Evolutionary conservation across 1,140 invertebrate genomes (phyloP).

Genomic region (Aphis craccivora): DNA sequence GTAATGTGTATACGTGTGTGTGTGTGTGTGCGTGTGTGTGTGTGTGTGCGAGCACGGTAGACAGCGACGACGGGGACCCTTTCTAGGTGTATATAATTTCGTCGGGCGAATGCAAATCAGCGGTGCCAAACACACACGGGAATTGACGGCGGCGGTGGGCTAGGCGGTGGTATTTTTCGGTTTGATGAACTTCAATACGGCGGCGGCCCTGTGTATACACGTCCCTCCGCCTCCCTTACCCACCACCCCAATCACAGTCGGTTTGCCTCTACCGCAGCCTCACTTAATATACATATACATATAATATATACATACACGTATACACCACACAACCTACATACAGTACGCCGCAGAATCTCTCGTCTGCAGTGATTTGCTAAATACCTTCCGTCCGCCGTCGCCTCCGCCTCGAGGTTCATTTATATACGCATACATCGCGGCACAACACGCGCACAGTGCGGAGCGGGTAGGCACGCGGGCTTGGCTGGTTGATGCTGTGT

Average conservation of each 20-base stretch:
- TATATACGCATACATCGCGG: not conserved
- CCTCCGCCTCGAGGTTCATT: not conserved
- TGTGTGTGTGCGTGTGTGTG: too few relatives aligned
- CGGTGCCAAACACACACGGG: constrained; percentile 55
- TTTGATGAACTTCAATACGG: constrained; percentile 56
- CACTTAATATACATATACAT: not conserved
- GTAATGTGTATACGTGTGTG: not conserved
- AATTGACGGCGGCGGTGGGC: not conserved
- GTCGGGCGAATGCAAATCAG: constrained; percentile 55
- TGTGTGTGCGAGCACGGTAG: not conserved
- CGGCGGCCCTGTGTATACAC: not conserved
- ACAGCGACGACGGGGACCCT: not conserved
- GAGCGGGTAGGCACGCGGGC: too few relatives aligned
- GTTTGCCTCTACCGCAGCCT: too few relatives aligned
- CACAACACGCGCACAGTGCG: not conserved
- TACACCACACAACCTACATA: not conserved
- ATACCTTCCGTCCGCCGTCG: not conserved
- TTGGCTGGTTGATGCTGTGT: not conserved
- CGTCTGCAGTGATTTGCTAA: constrained; percentile 46
- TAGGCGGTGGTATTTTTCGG: constrained; percentile 35
- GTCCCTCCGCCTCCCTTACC: not conserved
- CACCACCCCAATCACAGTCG: not conserved
- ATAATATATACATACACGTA: not conserved
- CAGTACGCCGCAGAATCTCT: not conserved
- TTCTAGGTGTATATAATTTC: constrained; percentile 54